Conservation (phyloP, 2,888 invertebrate genomes). For the Limnephilus rhombicus region DNA sequence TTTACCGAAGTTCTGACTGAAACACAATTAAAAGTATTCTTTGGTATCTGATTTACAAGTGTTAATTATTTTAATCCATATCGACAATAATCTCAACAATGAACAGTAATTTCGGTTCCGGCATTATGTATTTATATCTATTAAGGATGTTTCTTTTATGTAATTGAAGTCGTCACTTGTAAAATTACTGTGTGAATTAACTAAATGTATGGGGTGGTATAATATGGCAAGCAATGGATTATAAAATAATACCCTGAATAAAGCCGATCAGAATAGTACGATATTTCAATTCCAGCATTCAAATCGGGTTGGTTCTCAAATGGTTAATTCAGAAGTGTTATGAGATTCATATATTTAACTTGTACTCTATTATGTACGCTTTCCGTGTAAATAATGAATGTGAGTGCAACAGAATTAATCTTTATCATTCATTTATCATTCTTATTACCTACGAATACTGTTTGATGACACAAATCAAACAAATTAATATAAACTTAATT, state of each 20-base stretch:
- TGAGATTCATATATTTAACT: neutral
- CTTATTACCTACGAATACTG: neutral
- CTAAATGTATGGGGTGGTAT: neutral
- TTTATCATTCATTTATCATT: neutral
- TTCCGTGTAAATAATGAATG: neutral
- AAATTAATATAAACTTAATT: neutral
- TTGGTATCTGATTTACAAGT: neutral
- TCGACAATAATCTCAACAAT: neutral
- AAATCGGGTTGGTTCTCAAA: neutral
- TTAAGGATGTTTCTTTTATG: neutral
- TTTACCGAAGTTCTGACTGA: neutral
- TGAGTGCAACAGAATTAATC: neutral
- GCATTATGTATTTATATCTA: neutral
- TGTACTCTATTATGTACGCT: neutral
- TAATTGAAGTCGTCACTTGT: neutral
- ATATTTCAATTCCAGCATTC: neutral
- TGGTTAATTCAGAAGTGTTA: neutral
- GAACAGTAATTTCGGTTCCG: neutral
- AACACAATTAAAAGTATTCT: neutral
- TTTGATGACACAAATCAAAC: neutral
- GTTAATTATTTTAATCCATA: neutral
- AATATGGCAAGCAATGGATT: neutral
- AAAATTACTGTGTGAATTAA: neutral
- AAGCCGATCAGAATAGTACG: no score
- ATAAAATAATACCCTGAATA: neutral